Conservation (phyloP, 2,113 vertebrate genomes). For the Labeo catla region DNA sequence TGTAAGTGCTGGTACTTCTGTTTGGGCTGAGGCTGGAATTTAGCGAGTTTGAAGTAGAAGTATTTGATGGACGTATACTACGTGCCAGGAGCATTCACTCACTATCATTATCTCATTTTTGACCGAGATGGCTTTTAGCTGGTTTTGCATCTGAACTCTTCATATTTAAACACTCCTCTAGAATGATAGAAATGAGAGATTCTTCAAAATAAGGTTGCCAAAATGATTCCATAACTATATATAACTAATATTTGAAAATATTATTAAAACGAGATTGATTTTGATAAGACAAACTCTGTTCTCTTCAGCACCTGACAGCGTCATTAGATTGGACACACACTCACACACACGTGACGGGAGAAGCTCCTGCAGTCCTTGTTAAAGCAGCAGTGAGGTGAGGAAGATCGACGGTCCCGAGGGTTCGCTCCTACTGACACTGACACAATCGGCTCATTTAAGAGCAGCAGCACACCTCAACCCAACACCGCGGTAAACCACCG, state of each 20-base stretch:
- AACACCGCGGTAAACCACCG: background rate
- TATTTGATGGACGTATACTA: no score
- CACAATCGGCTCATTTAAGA: background rate
- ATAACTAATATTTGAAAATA: background rate
- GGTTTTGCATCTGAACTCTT: no score
- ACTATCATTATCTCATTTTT: no score
- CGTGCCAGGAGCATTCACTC: no score
- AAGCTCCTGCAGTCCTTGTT: background rate
- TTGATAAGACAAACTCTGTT: background rate
- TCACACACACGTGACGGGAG: background rate
- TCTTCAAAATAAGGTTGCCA: no score
- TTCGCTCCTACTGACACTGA: background rate
- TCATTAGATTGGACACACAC: background rate
- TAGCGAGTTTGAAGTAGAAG: no score
- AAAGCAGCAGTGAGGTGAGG: conserved; percentile 2
- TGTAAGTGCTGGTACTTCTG: no score
- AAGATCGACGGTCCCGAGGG: background rate
- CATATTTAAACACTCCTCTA: no score
- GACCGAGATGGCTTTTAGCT: no score
- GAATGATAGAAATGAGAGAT: no score
- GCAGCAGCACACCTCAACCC: background rate
- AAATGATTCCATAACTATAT: background rate
- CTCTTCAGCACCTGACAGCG: background rate
- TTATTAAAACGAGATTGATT: background rate
- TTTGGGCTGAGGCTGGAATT: no score